Percentiles rank a stretch among this genome's conserved stretches.
These are phyloP conservation scores for Plemyria rubiginata DNA, from an alignment of 2,888 invertebrate genomes.

Conservation along the genomic window DNA sequence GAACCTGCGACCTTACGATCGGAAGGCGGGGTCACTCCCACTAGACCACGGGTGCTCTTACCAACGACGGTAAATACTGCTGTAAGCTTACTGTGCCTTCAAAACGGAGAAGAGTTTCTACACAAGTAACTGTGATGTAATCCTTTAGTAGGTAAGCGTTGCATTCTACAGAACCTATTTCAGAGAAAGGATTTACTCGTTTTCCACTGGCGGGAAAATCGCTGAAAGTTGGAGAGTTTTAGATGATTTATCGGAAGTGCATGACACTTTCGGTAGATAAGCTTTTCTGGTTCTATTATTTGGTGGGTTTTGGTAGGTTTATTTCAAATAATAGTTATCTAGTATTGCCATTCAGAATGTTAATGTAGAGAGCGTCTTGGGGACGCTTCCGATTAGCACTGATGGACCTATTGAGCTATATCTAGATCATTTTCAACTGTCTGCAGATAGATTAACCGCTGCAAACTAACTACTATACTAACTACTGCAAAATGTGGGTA, in stretches of 20 bases:
- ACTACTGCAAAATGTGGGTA: too few relatives aligned
- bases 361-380: too few relatives aligned
- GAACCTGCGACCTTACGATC: too few relatives aligned
- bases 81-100: background rate
- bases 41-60: too few relatives aligned
- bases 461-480: too few relatives aligned
- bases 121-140: background rate
- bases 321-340: too few relatives aligned
- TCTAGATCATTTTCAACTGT: too few relatives aligned
- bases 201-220: background rate
- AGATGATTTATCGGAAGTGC: slow-evolving; percentile 2
- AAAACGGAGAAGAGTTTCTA: background rate
- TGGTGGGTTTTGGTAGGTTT: background rate
- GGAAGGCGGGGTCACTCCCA: too few relatives aligned
- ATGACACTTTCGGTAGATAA: slow-evolving; percentile 2
- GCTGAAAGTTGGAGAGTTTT: slow-evolving; percentile 2
- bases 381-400: too few relatives aligned
- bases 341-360: too few relatives aligned
- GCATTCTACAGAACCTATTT: slow-evolving; percentile 7
- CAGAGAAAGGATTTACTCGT: slow-evolving; percentile 12
- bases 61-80: background rate
- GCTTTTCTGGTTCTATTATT: background rate
- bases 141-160: slow-evolving; percentile 7
- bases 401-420: too few relatives aligned
- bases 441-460: too few relatives aligned